Base-by-base conservation (phyloP, 37 sponge, comb jelly and placozoan genomes). In the Theonella swinhoei region DNA sequence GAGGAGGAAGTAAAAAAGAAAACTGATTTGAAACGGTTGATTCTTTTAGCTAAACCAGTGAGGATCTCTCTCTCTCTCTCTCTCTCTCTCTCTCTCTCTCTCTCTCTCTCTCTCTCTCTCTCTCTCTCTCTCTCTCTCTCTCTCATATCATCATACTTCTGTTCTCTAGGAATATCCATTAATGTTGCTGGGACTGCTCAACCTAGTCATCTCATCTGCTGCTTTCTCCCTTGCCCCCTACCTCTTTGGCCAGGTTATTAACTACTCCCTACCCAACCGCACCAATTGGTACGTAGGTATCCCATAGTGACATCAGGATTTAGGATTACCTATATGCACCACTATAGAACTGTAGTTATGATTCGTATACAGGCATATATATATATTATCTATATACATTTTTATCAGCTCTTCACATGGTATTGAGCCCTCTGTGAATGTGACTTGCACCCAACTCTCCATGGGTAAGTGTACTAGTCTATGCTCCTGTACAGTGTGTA, bases 161-260 rank as follows among this genome's bases (percentile, higher is more conserved):
- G 23, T n/a, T 26, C 26, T 74, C 38, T 64, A 94, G 95, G 95
- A 94, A 42, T 87, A 83, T 69, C 68, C 81, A 20, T n/a, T 94
- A 14, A 38, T 94, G 43, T 25, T 64, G 47, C 23, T 85, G 29
- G 95, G 91, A 0, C 60, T 69, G 0, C 25, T 91, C 0, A 76
- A 42, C 58, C 83, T 95, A 9, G n/a, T 85, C 0, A 36, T 95
- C 1, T 78, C 90, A 20, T 74, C 84, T 34, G 83, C 71, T 1
- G 17, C 75, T 19, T 47, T 54, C 19, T 82, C 87, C 14, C 62
- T 88, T 32, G 89, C 90, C 35, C 95, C 95, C 11, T 85, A 72
- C 38, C 75, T 89, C 80, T 95, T 95, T 81, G 95, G 92, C 0
- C 39, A 81, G 24, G 95, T 95, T 28, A 88, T 95, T 62, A 80